A percentile compares a stretch with the other conserved stretches of the same genome.
phyloP scores from a whole-genome alignment of 2,113 vertebrate genomes.

The Lynx canadensis region DNA sequence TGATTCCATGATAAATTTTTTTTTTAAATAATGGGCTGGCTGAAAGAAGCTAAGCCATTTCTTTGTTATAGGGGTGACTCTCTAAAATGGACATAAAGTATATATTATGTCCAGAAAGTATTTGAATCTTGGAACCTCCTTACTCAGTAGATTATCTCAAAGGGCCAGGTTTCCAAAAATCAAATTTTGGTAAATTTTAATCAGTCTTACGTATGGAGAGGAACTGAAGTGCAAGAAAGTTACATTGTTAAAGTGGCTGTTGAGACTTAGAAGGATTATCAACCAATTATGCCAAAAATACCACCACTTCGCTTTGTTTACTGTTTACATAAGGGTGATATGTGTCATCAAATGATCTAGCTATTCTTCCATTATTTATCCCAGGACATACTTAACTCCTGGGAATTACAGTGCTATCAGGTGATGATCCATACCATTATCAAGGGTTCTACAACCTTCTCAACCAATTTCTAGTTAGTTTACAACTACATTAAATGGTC shows the following conservation, averaged over 20 bases:
- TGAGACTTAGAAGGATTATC: neutral
- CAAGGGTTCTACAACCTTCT: neutral
- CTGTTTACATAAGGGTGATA: neutral
- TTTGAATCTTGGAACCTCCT: neutral
- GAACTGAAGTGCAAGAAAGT: neutral
- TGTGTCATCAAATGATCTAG: neutral
- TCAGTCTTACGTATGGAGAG: neutral
- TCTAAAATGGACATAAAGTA: neutral
- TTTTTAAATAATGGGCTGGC: neutral
- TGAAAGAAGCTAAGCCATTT: neutral
- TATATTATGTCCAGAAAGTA: neutral
- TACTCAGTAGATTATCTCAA: neutral
- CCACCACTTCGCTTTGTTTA: neutral
- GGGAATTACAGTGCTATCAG: neutral
- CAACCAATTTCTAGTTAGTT: neutral
- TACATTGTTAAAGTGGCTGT: neutral
- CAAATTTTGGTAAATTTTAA: neutral
- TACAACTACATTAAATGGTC: neutral
- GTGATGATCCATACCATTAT: neutral
- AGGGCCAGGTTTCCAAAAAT: neutral
- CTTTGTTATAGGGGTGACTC: neutral
- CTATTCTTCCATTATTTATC: neutral
- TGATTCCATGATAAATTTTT: neutral
- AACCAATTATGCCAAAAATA: neutral
- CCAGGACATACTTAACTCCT: neutral